phyloP scores from a whole-genome alignment of 2,888 invertebrate genomes.

The Junonia oenone region DNA sequence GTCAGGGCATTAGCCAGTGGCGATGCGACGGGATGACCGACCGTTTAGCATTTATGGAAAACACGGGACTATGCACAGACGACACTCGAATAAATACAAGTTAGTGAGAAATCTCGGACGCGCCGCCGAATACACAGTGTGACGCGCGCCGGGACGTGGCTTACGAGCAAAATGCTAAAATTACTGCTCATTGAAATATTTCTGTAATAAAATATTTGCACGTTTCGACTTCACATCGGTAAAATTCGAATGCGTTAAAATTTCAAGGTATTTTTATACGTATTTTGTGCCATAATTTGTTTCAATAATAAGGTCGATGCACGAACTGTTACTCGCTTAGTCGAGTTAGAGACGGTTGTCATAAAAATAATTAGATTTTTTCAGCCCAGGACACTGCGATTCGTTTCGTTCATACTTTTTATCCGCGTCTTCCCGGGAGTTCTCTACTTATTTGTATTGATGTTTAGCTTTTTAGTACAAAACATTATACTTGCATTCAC shows the following conservation, averaged over 20 bases:
- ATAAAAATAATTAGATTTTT: no score
- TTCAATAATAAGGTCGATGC: no score
- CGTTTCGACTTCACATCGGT: background rate
- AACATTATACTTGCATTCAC: no score
- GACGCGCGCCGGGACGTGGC: background rate
- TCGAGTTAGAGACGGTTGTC: no score
- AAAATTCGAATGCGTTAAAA: background rate
- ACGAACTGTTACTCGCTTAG: no score
- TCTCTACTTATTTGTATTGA: no score
- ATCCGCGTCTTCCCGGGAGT: no score
- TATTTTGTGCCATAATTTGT: background rate
- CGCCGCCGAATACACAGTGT: background rate
- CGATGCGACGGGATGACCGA: background rate
- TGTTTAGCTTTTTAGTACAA: no score
- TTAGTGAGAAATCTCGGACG: constrained; percentile 2
- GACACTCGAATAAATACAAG: constrained; percentile 4
- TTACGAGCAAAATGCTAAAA: constrained; percentile 4
- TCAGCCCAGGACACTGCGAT: no score
- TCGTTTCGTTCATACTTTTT: no score
- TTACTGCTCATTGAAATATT: background rate
- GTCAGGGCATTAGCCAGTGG: background rate
- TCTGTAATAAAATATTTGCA: constrained; percentile 8
- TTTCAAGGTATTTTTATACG: background rate
- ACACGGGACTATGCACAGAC: background rate
- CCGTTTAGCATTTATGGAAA: constrained; percentile 2